Conservation (phyloP, 2,888 invertebrate species). For the Toxonevra muliebris region DNA sequence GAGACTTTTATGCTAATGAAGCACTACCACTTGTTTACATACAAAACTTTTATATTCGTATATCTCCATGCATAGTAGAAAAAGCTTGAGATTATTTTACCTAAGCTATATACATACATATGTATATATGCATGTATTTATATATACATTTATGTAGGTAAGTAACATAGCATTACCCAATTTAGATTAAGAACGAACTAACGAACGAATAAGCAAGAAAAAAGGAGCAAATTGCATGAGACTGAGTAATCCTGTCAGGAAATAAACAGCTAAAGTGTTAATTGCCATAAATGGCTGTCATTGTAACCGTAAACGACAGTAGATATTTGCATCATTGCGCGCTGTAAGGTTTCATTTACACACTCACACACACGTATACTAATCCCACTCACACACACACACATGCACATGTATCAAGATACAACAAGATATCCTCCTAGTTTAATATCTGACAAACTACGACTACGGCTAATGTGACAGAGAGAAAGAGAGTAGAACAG, state of each 20-base stretch:
- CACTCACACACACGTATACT: neutral
- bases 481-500: constrained; percentile 26
- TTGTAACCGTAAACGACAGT: constrained; percentile 65
- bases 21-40: neutral
- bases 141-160: neutral
- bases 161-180: neutral
- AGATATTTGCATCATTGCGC: constrained; percentile 61
- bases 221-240: too few relatives aligned
- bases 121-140: neutral
- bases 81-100: too few relatives aligned
- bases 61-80: too few relatives aligned
- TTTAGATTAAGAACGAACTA: neutral
- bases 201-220: neutral
- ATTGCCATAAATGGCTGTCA: constrained; percentile 66
- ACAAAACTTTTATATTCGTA: neutral
- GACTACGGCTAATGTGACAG: constrained; percentile 14
- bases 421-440: constrained; percentile 25
- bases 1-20: neutral
- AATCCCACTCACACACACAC: neutral
- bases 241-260: constrained; percentile 38
- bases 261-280: constrained; percentile 66
- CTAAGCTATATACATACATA: neutral
- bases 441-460: constrained; percentile 19
- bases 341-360: constrained; percentile 14
- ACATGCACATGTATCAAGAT: neutral